These are phyloP conservation scores for Eleginops maclovinus DNA, from an alignment of 2,113 vertebrate genomes.

Conservation along the genomic window DNA sequence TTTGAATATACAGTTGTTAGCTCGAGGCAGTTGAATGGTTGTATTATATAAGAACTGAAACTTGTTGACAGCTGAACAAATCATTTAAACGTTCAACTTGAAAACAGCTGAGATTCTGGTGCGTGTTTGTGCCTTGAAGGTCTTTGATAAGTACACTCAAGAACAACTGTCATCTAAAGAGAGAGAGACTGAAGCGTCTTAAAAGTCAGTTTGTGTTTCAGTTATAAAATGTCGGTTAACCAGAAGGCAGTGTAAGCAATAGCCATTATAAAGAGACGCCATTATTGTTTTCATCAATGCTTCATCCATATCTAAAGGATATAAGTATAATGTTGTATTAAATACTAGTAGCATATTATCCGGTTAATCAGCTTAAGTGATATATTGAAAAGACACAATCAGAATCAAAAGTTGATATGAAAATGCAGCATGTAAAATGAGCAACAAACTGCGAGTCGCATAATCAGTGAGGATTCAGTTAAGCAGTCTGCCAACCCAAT, in stretches of 20 bases:
- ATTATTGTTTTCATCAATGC: not conserved
- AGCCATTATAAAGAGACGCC: not conserved
- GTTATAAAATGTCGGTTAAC: not conserved
- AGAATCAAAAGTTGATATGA: not conserved
- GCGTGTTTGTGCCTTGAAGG: not conserved
- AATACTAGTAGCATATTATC: not conserved
- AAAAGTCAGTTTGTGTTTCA: no score
- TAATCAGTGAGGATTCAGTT: slow-evolving; percentile 1
- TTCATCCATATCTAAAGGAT: not conserved
- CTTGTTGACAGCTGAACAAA: not conserved
- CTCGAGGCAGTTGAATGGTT: no score
- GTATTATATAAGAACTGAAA: no score
- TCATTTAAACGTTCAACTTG: not conserved
- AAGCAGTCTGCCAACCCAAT: slow-evolving; percentile 7
- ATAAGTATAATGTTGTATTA: not conserved
- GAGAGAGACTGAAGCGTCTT: no score
- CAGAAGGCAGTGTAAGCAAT: not conserved
- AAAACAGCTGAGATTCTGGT: not conserved
- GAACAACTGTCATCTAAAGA: no score
- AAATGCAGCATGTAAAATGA: not conserved
- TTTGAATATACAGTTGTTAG: no score
- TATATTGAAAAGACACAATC: not conserved
- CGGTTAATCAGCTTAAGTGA: no score
- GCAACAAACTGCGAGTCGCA: not conserved
- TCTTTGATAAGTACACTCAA: no score